A percentile compares a stretch with the other conserved stretches of the same genome.
phyloP scores from a whole-genome alignment of 2,113 vertebrate genomes.

The Clarias magur region DNA sequence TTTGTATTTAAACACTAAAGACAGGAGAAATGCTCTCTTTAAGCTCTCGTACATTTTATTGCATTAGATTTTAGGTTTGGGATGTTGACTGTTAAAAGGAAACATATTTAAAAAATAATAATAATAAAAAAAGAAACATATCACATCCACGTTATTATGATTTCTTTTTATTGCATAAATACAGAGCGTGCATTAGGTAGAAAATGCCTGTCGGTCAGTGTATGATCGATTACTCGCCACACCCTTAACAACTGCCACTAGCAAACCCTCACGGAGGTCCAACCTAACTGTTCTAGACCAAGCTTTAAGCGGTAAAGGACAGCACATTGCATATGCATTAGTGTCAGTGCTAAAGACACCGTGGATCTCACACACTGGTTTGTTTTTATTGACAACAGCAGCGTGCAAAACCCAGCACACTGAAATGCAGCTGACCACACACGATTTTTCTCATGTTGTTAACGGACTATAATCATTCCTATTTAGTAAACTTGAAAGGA shows the following conservation, averaged over 20 bases:
- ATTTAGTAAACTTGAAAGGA: background rate
- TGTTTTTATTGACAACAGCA: background rate
- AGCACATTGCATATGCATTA: background rate
- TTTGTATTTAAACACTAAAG: background rate
- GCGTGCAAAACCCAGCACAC: background rate
- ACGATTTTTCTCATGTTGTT: background rate
- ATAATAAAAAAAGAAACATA: background rate
- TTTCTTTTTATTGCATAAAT: background rate
- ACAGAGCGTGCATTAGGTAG: no score
- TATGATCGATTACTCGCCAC: conserved; percentile 1
- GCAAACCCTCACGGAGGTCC: no score
- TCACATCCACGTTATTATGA: background rate
- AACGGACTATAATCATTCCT: background rate
- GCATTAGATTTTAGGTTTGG: background rate
- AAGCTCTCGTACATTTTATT: background rate
- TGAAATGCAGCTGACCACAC: background rate
- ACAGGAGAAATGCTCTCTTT: background rate
- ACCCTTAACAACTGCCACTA: background rate
- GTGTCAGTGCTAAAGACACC: background rate
- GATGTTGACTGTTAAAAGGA: background rate
- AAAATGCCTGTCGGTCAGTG: background rate
- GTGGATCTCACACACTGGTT: background rate
- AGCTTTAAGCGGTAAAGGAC: background rate
- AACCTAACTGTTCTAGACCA: no score
- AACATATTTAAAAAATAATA: no score